phyloP scores from a whole-genome alignment of 2,888 invertebrate genomes.

The Cataglyphis livida region DNA sequence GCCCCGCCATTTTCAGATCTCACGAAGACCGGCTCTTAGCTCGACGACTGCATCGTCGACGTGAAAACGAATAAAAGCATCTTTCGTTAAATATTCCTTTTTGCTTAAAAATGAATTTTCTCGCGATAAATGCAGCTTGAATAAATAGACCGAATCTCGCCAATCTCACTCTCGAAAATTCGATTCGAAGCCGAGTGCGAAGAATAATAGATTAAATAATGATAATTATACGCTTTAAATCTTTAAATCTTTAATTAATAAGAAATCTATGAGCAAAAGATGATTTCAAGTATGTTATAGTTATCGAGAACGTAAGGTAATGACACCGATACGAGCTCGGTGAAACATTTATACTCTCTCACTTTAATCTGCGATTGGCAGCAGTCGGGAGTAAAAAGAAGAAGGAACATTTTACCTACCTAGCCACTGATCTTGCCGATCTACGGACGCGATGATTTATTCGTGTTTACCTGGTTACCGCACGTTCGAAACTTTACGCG shows the following conservation, averaged over 20 bases:
- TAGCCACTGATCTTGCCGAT: background rate
- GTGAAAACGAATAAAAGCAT: slow-evolving; percentile 17
- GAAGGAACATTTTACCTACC: background rate
- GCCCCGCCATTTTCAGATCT: slow-evolving; percentile 20
- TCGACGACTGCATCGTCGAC: background rate
- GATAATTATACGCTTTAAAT: no score
- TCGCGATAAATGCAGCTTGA: background rate
- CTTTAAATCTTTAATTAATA: no score
- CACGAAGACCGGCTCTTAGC: background rate
- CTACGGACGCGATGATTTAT: slow-evolving; percentile 36
- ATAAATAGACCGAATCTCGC: background rate
- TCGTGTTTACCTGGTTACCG: slow-evolving; percentile 41
- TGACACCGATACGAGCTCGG: no score
- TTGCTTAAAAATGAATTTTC: background rate
- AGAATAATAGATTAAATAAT: no score
- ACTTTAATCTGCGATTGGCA: no score
- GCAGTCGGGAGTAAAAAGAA: background rate
- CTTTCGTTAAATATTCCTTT: slow-evolving; percentile 22
- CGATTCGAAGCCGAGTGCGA: background rate
- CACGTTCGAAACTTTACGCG: slow-evolving; percentile 29
- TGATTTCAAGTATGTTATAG: no score
- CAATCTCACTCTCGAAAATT: background rate
- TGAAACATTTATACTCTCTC: no score
- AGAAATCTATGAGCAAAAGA: no score
- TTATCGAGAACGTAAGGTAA: no score